Evolutionary conservation across 2,888 invertebrate genomes (phyloP).

Genomic region (Hypolimnas misippus): DNA sequence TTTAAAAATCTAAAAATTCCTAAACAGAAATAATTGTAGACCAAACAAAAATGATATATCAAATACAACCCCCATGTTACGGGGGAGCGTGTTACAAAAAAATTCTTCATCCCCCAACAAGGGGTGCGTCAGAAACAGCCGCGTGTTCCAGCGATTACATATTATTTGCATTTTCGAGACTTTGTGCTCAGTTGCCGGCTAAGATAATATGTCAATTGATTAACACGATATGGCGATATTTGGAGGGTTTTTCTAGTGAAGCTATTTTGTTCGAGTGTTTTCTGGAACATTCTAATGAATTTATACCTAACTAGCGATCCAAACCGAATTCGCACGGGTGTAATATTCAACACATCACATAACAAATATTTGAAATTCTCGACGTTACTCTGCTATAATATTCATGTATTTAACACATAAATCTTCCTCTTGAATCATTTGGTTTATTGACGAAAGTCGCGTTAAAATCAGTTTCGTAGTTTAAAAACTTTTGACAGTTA

Average conservation of each 20-base stretch:
- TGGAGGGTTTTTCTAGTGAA: neutral
- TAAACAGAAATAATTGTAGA: neutral
- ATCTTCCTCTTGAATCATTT: no score
- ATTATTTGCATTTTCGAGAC: conserved; percentile 57
- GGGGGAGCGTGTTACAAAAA: conserved; percentile 75
- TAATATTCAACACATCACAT: no score
- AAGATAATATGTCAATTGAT: conserved; percentile 28
- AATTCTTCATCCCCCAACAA: conserved; percentile 50
- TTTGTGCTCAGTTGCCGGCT: conserved; percentile 40
- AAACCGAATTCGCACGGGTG: no score
- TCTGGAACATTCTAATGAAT: no score
- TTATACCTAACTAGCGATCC: no score
- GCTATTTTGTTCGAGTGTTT: neutral
- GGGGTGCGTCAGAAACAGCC: conserved; percentile 68
- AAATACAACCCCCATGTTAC: conserved; percentile 14
- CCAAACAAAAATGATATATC: conserved; percentile 12
- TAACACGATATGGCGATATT: conserved; percentile 7
- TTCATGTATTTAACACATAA: no score
- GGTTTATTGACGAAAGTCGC: no score
- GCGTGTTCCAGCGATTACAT: conserved; percentile 58
- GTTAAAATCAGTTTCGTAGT: no score
- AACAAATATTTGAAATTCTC: no score
- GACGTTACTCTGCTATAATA: no score
- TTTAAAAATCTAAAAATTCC: neutral
- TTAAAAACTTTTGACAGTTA: no score